Percentiles rank a stretch among this genome's conserved stretches.
These are phyloP conservation scores for Phalacrocorax pelagicus DNA, from an alignment of 2,113 vertebrate species.

Conservation along the genomic window DNA sequence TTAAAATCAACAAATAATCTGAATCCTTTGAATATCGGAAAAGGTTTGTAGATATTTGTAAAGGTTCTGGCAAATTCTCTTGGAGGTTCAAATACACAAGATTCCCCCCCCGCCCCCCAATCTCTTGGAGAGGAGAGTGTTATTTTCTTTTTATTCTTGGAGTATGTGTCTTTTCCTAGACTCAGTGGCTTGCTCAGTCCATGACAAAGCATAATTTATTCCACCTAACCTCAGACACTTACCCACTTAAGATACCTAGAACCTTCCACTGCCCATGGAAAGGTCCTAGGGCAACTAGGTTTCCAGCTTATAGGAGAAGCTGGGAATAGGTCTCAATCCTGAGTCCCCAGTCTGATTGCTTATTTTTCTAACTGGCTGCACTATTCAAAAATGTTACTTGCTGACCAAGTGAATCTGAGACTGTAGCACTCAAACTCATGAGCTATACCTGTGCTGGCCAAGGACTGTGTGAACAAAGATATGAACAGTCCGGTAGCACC, in stretches of 20 bases:
- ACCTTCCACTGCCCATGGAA: neutral
- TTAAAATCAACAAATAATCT: neutral
- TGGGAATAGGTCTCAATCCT: neutral
- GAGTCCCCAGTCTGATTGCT: neutral
- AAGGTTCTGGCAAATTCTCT: neutral
- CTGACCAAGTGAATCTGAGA: neutral
- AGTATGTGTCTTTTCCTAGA: neutral
- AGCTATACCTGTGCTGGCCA: neutral
- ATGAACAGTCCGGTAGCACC: neutral
- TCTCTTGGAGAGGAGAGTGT: accelerated
- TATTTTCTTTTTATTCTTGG: neutral
- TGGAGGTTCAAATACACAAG: neutral
- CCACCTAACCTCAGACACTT: neutral
- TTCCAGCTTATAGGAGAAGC: neutral
- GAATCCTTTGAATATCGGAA: neutral
- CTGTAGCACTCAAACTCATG: neutral
- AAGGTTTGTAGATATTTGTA: neutral
- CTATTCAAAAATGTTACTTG: neutral
- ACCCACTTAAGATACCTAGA: neutral
- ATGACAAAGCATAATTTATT: neutral
- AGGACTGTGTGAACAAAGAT: neutral
- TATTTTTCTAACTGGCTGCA: neutral
- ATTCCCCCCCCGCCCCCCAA: neutral
- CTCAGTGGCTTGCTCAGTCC: neutral
- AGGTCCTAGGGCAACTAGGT: neutral